A percentile compares a stretch with the other conserved stretches of the same genome.
Conservation (phyloP, 2,113 vertebrate species). For the Chrysochloris asiatica region DNA sequence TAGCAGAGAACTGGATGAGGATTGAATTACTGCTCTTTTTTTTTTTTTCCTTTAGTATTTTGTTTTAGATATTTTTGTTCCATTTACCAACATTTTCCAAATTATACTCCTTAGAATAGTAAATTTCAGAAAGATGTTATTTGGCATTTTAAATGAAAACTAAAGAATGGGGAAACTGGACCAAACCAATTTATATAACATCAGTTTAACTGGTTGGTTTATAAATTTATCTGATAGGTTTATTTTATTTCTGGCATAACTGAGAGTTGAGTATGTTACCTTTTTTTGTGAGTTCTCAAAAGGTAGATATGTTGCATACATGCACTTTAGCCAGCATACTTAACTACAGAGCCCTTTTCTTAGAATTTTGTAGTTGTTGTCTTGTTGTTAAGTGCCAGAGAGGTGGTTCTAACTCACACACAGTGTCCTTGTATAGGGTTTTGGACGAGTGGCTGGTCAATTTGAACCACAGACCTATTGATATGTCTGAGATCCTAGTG, state of each 20-base stretch:
- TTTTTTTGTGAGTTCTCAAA: background rate
- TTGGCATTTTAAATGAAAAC: slow-evolving; percentile 42
- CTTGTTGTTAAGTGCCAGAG: too few species aligned
- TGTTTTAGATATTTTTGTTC: slow-evolving; percentile 39
- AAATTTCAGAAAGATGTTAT: slow-evolving; percentile 34
- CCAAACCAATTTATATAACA: slow-evolving; percentile 21
- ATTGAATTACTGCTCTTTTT: background rate
- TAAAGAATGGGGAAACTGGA: background rate
- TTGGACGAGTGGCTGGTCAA: too few species aligned
- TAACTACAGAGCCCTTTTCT: background rate
- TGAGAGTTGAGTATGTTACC: background rate
- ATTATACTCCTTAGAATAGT: slow-evolving; percentile 18
- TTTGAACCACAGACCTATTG: background rate
- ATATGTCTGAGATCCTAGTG: background rate
- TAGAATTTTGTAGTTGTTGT: background rate
- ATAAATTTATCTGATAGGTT: background rate
- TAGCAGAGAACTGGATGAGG: background rate
- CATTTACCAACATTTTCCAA: slow-evolving; percentile 30
- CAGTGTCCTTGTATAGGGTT: too few species aligned
- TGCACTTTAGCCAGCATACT: background rate
- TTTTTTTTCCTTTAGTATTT: background rate
- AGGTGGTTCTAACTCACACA: too few species aligned
- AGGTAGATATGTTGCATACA: background rate
- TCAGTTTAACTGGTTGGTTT: background rate
- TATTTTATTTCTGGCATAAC: background rate